Evolutionary conservation across 2,888 invertebrate genomes (phyloP).

Genomic region (Osedax frankpressi): DNA sequence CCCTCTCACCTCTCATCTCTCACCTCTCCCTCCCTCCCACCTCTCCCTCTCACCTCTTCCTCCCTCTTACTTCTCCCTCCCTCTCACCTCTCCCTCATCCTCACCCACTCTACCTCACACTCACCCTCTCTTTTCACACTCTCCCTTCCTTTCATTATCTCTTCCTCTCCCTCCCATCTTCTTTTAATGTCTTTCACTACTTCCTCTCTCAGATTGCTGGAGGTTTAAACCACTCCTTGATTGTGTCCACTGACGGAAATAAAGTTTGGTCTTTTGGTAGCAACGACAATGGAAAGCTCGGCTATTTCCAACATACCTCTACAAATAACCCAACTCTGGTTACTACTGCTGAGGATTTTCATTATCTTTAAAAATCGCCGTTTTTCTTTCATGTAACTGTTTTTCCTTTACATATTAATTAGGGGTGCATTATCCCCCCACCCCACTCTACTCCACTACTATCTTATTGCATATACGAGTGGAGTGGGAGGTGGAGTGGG

Average conservation of each 20-base stretch:
- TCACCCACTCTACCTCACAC: background rate
- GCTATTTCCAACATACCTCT: conserved; percentile 41
- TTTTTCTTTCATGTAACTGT: too few relatives aligned
- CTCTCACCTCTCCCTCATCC: background rate
- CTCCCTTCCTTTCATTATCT: too few relatives aligned
- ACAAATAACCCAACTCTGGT: conserved; percentile 46
- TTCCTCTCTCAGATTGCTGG: conserved; percentile 50
- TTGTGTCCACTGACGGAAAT: conserved; percentile 53
- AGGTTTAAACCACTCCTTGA: conserved; percentile 56
- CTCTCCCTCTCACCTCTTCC: background rate
- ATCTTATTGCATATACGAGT: too few relatives aligned
- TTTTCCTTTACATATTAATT: too few relatives aligned
- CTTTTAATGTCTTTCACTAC: background rate
- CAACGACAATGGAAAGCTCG: conserved; percentile 56
- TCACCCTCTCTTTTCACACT: background rate
- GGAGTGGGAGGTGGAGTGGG: too few relatives aligned
- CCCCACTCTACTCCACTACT: too few relatives aligned
- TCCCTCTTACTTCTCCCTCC: background rate
- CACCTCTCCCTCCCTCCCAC: background rate
- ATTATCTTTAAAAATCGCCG: too few relatives aligned
- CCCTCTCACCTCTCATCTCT: background rate
- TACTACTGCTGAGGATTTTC: too few relatives aligned
- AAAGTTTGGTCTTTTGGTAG: conserved; percentile 58
- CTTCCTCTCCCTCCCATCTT: background rate
- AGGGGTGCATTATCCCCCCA: too few relatives aligned